Evolutionary conservation across 1,140 invertebrate genomes (phyloP), one percentile per base, ranked within the genome.

Genomic region (Pogonognathellus flavescens): DNA sequence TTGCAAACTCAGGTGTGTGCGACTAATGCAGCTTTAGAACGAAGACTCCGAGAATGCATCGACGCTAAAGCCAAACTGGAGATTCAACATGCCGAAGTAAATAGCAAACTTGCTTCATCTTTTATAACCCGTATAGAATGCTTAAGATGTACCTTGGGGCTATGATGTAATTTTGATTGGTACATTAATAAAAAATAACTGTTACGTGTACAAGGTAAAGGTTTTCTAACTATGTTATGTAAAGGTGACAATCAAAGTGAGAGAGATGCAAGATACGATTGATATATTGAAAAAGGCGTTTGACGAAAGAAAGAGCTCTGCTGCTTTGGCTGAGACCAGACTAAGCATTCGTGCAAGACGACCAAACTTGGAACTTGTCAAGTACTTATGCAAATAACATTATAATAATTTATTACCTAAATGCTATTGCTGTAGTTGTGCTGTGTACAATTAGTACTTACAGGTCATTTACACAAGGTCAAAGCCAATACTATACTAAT

Each of bases 51-150:
- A 66, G 95, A 97, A 89, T 95, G 93, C 0, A 95, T 94, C 90
- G 93, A 94, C 89, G 92, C 93, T 0, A 97, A 97, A 92, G 92
- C 91, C 16, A 95, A 95, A 91, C 91, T 97, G 80, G 96, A 97
- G 91, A 92, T 94, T 70, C 94, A 96, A 91, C 95, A 97, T 90
- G 92, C 93, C 83, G 95, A 95, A 90, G 94, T 94, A 90, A n/a
- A 14, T n/a, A n/a, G 13, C 11, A 5, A 59, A 13, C 84, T 82
- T 57, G 9, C 9, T 57, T 25, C 11, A 2, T 25, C 49, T 20
- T 13, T 5, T 25, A 22, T 18, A n/a, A 59, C 11, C 14, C 1
- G 18, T 4, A 83, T n/a, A n/a, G n/a, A n/a, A n/a, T n/a, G n/a
- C n/a, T n/a, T n/a, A n/a, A n/a, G n/a, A n/a, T n/a, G 14, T 83